Evolutionary conservation across 2,888 invertebrate species (phyloP).

Genomic region (Steromphala cineraria): DNA sequence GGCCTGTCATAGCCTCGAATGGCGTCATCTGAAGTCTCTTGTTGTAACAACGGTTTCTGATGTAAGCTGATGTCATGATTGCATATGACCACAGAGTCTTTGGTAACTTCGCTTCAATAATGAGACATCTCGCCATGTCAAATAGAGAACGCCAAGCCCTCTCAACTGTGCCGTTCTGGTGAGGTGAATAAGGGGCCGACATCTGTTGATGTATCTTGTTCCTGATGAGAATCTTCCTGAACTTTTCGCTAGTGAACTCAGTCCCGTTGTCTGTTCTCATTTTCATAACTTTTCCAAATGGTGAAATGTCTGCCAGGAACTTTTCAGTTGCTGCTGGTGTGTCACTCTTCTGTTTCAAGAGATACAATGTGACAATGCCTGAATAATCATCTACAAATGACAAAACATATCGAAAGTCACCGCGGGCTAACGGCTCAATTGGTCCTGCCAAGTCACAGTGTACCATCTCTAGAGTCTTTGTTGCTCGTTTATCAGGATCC

Average conservation of each 20-base stretch:
- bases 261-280: no score
- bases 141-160: neutral
- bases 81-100: neutral
- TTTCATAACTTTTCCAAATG: no score
- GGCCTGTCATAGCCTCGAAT: neutral
- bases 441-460: no score
- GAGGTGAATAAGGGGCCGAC: neutral
- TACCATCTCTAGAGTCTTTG: no score
- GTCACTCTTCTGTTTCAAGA: conserved; percentile 3
- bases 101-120: neutral
- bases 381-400: neutral
- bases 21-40: neutral
- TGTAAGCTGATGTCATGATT: neutral
- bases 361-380: neutral
- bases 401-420: no score
- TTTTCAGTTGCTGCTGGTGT: neutral
- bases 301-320: neutral
- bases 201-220: no score
- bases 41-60: neutral
- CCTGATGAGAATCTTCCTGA: no score
- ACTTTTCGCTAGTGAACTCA: no score
- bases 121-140: neutral
- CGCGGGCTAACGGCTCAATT: no score
- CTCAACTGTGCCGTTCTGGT: neutral
- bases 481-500: no score